Base-by-base conservation (phyloP, 2,888 invertebrate species). In the Gymnocheta viridis region DNA sequence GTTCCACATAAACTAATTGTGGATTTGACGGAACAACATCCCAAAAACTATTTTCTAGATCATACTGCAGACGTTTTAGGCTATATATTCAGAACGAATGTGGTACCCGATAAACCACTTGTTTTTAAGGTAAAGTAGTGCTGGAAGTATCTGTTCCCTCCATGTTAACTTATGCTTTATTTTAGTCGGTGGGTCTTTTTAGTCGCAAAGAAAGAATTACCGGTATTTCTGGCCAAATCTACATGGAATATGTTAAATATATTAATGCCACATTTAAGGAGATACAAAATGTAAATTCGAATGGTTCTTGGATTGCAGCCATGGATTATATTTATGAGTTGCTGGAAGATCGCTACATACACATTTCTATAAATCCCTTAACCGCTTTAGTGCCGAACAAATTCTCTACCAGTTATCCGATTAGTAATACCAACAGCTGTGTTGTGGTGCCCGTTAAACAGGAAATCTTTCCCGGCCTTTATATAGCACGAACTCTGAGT, bases 71-170 rank as follows among this genome's bases (percentile, higher is more conserved):
- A 88, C 74, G 44, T 87, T 0, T 64, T 38, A 12, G 38, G 72
- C 2, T 32, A 79, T 49, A 9, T 87, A 87, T 27, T 88, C 82
- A 56, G 73, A 64, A 0, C 89, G 86, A 78, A 51, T 32, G 12
- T 90, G 12, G 82, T 87, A 0, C 78, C 86, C 60, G 90, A 90
- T 74, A 62, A 87, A 7, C 91, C 91, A 0, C 81, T 87, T 22
- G 85, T 90, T 9, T 90, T 90, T n/a, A 83, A 85, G 77, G 77
- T 83, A 74, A 74, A 5, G 1, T 67, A n/a, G 1, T 7, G 12
- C 12, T 12, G 10, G 29, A 47, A 47, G 19, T 12, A 5, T 24
- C 27, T 41, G 3, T 64, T 12, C 2, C 1, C 9, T 7, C 2
- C 2, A 0, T 24, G 38, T 22, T 35, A 24, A 10, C 14, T 32